Percentiles rank a stretch among this genome's conserved stretches.
These are phyloP conservation scores for Agyllia agylla DNA, from an alignment of 2,888 invertebrate genomes.

Conservation along the genomic window DNA sequence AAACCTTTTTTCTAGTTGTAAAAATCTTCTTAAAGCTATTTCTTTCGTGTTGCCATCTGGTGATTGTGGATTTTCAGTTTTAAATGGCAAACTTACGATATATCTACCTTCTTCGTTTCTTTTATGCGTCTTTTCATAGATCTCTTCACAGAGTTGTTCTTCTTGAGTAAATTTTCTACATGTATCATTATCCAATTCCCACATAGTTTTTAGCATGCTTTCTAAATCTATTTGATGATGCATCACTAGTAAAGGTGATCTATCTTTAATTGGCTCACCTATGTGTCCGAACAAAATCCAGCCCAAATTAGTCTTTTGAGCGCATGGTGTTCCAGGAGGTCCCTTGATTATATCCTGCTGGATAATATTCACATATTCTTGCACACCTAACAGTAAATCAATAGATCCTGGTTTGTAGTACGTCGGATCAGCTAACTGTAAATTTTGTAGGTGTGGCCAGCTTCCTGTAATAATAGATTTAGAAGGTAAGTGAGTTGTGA, in stretches of 20 bases:
- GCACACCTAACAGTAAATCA: slow-evolving; percentile 73
- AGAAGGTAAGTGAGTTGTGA: neutral
- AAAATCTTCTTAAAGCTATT: slow-evolving; percentile 72
- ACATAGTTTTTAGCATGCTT: slow-evolving; percentile 25
- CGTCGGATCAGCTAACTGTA: neutral
- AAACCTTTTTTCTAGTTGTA: slow-evolving; percentile 65
- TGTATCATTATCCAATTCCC: slow-evolving; percentile 28
- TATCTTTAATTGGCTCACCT: slow-evolving; percentile 30
- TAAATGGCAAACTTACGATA: neutral
- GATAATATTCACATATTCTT: slow-evolving; percentile 29
- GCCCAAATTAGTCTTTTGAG: slow-evolving; percentile 25
- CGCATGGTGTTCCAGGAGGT: slow-evolving; percentile 1
- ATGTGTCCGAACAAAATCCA: slow-evolving; percentile 24
- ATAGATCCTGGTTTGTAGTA: slow-evolving; percentile 53
- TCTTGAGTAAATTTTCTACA: slow-evolving; percentile 24
- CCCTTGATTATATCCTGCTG: neutral
- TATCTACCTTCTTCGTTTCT: slow-evolving; percentile 31
- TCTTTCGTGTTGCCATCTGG: slow-evolving; percentile 63
- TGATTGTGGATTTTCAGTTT: slow-evolving; percentile 15
- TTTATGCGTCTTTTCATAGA: slow-evolving; percentile 26
- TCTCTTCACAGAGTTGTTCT: slow-evolving; percentile 29
- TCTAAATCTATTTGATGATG: slow-evolving; percentile 32
- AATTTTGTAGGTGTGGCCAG: neutral
- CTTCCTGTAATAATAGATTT: neutral
- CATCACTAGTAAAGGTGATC: slow-evolving; percentile 22